Base-by-base conservation (phyloP, 2,113 vertebrate genomes). In the Notarius quadriscutis region DNA sequence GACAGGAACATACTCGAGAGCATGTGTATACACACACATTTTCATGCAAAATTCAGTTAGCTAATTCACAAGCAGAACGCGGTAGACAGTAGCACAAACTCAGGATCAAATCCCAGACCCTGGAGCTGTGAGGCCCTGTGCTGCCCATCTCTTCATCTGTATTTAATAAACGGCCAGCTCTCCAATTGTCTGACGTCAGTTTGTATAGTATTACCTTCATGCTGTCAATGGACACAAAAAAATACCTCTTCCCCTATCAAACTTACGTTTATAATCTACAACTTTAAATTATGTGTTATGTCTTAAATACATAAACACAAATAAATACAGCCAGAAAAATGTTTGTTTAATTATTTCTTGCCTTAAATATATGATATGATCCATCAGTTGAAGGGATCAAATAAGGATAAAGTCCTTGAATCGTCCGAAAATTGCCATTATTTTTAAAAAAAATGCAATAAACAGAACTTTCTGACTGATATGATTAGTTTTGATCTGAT, bases 401-500 rank as follows among this genome's bases (percentile, higher is more conserved):
- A 63, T 79, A 30, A 34, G 25, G n/a, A 77, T 22, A n/a, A 72
- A n/a, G 6, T 48, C 63, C 25, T 60, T 20, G 17, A 86, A 67
- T 2, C 62, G 55, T 75, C 41, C 30, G 20, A 55, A 81, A 69
- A 15, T 5, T 74, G 0, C 2, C 25, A 17, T 69, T 69, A 57
- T 4, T n/a, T 41, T 53, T 55, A 77, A 65, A 34, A 53, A 72
- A 34, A 53, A 72, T 78, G 12, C 18, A 20, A 14, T n/a, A 25
- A 62, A 65, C 57, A 86, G 12, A 1, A 81, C 51, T 67, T 60
- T 5, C 60, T 62, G 34, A 30, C 60, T 80, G 14, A 80, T 27
- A 67, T 10, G 14, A 84, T 80, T 86, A 72, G 53, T 30, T 84
- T 77, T 86, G 57, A 60, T 84, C 11, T 41, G n/a, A 82, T 72